Percentiles rank a stretch among this genome's conserved stretches.
These are phyloP conservation scores for Asarcornis scutulata DNA, from an alignment of 2,113 vertebrate genomes.

Conservation along the genomic window DNA sequence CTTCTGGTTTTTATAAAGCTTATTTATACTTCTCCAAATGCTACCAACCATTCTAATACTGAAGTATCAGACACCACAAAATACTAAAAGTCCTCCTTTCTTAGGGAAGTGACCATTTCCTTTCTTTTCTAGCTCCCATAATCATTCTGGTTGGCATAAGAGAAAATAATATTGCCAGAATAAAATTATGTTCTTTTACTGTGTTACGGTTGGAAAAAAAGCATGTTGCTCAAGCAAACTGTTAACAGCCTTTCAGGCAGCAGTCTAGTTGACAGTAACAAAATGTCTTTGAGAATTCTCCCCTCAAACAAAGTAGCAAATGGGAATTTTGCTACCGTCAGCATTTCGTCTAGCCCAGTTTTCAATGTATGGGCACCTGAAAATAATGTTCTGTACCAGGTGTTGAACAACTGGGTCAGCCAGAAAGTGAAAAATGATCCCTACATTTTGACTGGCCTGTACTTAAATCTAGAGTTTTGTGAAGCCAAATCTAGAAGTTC, in stretches of 20 bases:
- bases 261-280: not conserved
- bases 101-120: not conserved
- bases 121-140: not conserved
- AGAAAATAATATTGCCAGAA: conserved; percentile 17
- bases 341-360: not conserved
- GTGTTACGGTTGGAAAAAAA: conserved; percentile 9
- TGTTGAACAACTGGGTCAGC: not conserved
- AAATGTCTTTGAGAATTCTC: conserved; percentile 1
- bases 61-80: not conserved
- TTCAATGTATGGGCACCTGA: not conserved
- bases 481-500: conserved; percentile 52
- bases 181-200: not conserved
- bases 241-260: not conserved
- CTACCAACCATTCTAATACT: not conserved
- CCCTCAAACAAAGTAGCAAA: conserved; percentile 14
- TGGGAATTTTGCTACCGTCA: conserved; percentile 20
- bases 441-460: conserved; percentile 3
- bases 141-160: not conserved
- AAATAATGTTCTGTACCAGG: not conserved
- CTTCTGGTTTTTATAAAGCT: conserved; percentile 3
- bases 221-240: not conserved
- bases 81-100: not conserved
- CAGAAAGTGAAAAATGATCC: not conserved
- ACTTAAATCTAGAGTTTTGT: conserved; percentile 44
- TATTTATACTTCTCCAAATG: not conserved